A percentile compares a stretch with the other conserved stretches of the same genome.
phyloP scores from a whole-genome alignment of 2,113 vertebrate species.

The Lichenostomus cassidix region DNA sequence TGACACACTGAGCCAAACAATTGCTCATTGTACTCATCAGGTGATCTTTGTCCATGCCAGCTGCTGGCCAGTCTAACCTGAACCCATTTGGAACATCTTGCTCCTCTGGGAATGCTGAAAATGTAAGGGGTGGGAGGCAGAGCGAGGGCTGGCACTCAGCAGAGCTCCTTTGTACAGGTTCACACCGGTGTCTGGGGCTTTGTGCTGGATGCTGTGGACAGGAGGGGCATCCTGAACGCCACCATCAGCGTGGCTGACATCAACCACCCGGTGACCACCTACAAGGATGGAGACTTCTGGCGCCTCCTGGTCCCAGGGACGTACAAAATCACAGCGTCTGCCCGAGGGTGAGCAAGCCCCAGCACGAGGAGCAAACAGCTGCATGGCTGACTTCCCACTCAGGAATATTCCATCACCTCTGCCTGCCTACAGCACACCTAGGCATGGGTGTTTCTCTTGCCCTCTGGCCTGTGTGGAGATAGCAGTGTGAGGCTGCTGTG shows the following conservation, averaged over 20 bases:
- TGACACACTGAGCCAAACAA: constrained; percentile 16
- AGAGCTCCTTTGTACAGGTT: constrained; percentile 74
- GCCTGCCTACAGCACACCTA: neutral
- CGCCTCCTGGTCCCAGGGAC: constrained; percentile 86
- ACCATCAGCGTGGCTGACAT: constrained; percentile 87
- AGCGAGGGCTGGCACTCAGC: neutral
- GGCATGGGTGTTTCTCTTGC: neutral
- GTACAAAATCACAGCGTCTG: constrained; percentile 87
- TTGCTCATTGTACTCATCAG: constrained; percentile 3
- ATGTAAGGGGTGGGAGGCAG: neutral
- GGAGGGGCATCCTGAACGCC: constrained; percentile 88
- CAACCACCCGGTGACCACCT: constrained; percentile 85
- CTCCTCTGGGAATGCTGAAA: neutral
- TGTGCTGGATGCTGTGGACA: constrained; percentile 85
- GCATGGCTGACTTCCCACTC: neutral
- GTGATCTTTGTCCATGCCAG: neutral
- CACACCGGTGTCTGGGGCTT: constrained; percentile 88
- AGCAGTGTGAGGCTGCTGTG: neutral
- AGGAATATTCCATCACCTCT: neutral
- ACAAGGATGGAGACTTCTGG: constrained; percentile 91
- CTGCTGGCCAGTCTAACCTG: neutral
- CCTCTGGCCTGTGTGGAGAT: neutral
- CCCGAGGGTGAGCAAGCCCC: constrained; percentile 82
- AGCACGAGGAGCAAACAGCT: neutral
- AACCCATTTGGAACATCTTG: neutral